Base-by-base conservation (phyloP, 2,797 vertebrate genomes). In the Gymnoscopelus braueri region DNA sequence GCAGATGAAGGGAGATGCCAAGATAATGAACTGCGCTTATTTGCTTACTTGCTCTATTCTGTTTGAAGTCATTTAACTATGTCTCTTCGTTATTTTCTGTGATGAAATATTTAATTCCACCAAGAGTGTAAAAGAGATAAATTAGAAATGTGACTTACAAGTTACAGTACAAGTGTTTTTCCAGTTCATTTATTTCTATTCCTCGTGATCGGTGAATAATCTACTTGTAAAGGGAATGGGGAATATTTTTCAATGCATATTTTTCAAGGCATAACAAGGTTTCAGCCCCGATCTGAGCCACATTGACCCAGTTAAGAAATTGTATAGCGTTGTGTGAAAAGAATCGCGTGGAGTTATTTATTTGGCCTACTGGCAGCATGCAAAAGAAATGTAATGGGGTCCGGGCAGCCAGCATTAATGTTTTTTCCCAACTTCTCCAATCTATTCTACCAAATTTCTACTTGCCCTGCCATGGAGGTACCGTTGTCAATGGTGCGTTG, bases 81-180 rank as follows among this genome's bases (percentile, higher is more conserved):
- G 77, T 88, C 69, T 87, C 80, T 86, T 89, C 82, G 79, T 90
- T 84, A 70, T 83, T 84, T 91, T 84, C 84, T 85, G 59, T 82
- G 78, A 92, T 94, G 60, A 93, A 93, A 92, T 93, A 93, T 93
- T 93, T 76, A 93, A 89, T 82, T 82, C 81, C 76, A 75, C 68
- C 68, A 81, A 82, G 85, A 74, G 78, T 26, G 71, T 44, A 77
- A 76, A 81, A 53, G 77, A 83, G 71, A 87, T 88, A 90, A 83
- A 90, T 91, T 90, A 90, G 86, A 88, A 83, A 67, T 44, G 71
- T 48, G 62, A 83, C 80, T 85, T 79, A 75, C 72, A 71, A 80
- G 83, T 0, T 47, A 69, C 82, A 79, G 71, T 47, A 69, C 81
- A 78, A 71, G 51, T 51, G 85, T 56, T 77, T 81, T 79, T 79